Conservation (phyloP, 2,113 vertebrate genomes). For the Poecile atricapillus region DNA sequence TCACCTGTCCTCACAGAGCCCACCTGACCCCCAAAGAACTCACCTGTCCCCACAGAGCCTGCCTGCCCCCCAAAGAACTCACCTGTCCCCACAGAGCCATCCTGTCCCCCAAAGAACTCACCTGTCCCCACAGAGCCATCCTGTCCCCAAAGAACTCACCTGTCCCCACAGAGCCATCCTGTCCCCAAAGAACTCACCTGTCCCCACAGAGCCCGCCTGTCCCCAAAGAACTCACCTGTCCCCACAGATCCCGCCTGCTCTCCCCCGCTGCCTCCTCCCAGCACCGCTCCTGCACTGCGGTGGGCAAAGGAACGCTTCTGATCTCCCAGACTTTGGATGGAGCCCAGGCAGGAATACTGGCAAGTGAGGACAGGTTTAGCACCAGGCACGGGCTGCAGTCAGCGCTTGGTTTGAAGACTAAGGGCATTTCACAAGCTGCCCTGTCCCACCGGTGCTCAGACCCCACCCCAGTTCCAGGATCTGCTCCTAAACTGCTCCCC, state of each 20-base stretch:
- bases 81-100: neutral
- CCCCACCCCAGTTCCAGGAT: neutral
- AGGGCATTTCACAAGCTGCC: neutral
- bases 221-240: neutral
- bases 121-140: neutral
- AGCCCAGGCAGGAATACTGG: neutral
- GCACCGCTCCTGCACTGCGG: neutral
- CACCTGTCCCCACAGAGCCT: neutral
- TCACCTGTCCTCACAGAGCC: neutral
- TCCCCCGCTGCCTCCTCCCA: neutral
- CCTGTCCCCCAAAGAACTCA: too few relatives aligned
- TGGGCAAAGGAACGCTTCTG: neutral
- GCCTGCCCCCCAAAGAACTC: neutral
- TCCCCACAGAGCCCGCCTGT: neutral
- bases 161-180: neutral
- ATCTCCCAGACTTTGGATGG: neutral
- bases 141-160: neutral
- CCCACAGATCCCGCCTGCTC: neutral
- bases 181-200: neutral
- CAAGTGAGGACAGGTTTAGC: neutral
- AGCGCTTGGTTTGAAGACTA: neutral
- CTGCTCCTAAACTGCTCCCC: neutral
- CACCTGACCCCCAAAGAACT: neutral
- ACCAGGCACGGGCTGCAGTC: neutral
- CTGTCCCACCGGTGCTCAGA: neutral